A percentile compares a stretch with the other conserved stretches of the same genome.
These are phyloP conservation scores for Eucriotettix oculatus DNA, from an alignment of 2,888 invertebrate species.

Conservation along the genomic window DNA sequence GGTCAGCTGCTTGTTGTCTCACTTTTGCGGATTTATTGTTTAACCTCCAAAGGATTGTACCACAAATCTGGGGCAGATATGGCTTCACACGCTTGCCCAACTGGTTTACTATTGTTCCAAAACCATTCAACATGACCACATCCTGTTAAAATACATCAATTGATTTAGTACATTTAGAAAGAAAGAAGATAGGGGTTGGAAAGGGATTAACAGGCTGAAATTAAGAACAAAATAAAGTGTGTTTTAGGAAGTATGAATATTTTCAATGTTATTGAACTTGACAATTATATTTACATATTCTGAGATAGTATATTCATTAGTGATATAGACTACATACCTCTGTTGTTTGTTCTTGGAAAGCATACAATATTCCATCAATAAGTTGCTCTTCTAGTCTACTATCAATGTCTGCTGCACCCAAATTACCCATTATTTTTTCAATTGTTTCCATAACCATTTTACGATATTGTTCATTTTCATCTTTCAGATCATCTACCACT, in stretches of 20 bases:
- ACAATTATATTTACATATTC: too few species aligned
- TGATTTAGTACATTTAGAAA: too few species aligned
- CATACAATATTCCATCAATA: conserved; percentile 97
- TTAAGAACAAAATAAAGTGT: too few species aligned
- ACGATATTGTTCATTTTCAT: conserved; percentile 97
- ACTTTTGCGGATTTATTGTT: conserved; percentile 99
- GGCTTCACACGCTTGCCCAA: conserved; percentile 95
- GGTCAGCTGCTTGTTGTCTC: conserved; percentile 96
- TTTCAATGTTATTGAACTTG: too few species aligned
- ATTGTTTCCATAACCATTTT: conserved; percentile 99
- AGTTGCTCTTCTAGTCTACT: conserved; percentile 95
- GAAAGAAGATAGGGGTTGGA: too few species aligned
- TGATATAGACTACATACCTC: conserved; percentile 3
- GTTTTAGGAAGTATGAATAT: too few species aligned
- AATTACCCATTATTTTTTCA: conserved; percentile 93
- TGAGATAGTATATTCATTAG: too few species aligned
- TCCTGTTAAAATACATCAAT: conserved; percentile 37
- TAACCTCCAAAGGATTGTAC: conserved; percentile 97
- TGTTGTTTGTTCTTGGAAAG: conserved; percentile 61
- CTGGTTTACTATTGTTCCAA: conserved; percentile 97
- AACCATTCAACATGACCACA: conserved; percentile 98
- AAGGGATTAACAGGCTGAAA: too few species aligned
- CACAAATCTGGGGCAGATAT: conserved; percentile 97
- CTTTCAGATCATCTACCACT: conserved; percentile 97
- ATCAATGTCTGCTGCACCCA: conserved; percentile 97